Base-by-base conservation (phyloP, 2,113 vertebrate species). In the Corythoichthys haematopterus region DNA sequence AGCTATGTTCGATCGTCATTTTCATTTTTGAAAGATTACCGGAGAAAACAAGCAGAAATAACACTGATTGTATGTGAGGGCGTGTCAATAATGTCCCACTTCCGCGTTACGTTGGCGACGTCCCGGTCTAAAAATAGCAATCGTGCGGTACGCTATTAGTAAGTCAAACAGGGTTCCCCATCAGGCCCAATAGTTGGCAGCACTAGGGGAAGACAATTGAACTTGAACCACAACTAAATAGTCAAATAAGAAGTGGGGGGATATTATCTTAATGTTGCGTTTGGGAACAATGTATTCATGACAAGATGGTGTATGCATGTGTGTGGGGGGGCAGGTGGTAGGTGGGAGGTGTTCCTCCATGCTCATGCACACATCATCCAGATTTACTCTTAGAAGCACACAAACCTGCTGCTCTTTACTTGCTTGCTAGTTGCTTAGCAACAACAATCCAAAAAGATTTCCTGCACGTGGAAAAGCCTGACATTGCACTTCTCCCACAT, bases 371-470 rank as follows among this genome's bases (percentile, higher is more conserved):
- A 84, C 80, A 74, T 65, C 66, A 75, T 72, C 65, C 74, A 80
- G 78, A 89, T 81, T 83, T 83, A 79, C 84, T 85, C 81, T 74
- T 75, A 77, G 78, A 85, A 85, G 81, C 82, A 85, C 10, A 6
- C 11, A 33, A 10, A 28, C 81, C 40, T 43, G 40, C 40, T 43
- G 81, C 83, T 1, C 55, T 3, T 4, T 55, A 2, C 52, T 82
- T 81, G 82, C 86, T 85, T 88, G 76, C 86, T 79, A 82, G 90
- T 91, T 88, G 88, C 90, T 88, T 87, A 88, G 90, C 89, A 90
- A 91, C 90, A 65, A 45, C 16, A 43, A 46, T 40, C 28, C 43
- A 10, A 61, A 40, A 28, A 20, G 16, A 61, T 43, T 12, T 43
- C 40, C 40, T 43, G 12, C 8, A 20, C 38, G 2, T 28, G n/a